phyloP scores from a whole-genome alignment of 2,113 vertebrate species.

The Odocoileus virginianus region DNA sequence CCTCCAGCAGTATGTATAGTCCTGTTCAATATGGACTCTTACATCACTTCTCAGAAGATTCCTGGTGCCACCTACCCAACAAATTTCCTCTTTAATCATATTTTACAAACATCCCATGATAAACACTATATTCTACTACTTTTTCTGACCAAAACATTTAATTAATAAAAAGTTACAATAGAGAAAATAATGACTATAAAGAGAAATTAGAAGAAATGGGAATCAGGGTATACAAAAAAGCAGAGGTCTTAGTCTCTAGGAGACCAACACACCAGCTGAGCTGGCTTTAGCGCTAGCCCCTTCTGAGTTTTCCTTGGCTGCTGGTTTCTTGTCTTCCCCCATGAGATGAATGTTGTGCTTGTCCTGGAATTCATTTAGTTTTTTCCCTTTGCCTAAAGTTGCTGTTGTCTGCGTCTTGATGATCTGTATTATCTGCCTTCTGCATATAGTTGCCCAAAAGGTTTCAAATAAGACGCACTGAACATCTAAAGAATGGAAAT shows the following conservation, averaged over 20 bases:
- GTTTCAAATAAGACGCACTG: background rate
- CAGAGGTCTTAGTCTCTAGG: conserved; percentile 75
- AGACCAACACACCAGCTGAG: conserved; percentile 87
- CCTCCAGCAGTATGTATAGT: background rate
- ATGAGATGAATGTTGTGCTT: conserved; percentile 93
- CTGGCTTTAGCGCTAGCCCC: conserved; percentile 83
- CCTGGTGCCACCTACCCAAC: background rate
- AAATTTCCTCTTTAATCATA: background rate
- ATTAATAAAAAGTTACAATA: conserved; percentile 72
- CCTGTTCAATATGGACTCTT: background rate
- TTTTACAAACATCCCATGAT: background rate
- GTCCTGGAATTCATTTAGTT: conserved; percentile 94
- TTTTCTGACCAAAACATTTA: conserved; percentile 75
- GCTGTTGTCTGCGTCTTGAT: conserved; percentile 84
- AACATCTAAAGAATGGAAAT: background rate
- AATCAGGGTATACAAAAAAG: background rate
- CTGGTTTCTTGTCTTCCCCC: conserved; percentile 87
- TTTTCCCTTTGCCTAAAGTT: conserved; percentile 91
- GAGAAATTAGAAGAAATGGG: conserved; percentile 6
- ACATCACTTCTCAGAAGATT: background rate
- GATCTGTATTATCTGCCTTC: conserved; percentile 76
- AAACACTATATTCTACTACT: background rate
- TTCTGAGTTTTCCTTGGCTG: conserved; percentile 81
- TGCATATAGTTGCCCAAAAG: background rate
- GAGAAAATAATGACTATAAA: conserved; percentile 51